Percentiles rank a stretch among this genome's conserved stretches.
phyloP scores from a whole-genome alignment of 2,888 invertebrate species.

The Dione vanillae region DNA sequence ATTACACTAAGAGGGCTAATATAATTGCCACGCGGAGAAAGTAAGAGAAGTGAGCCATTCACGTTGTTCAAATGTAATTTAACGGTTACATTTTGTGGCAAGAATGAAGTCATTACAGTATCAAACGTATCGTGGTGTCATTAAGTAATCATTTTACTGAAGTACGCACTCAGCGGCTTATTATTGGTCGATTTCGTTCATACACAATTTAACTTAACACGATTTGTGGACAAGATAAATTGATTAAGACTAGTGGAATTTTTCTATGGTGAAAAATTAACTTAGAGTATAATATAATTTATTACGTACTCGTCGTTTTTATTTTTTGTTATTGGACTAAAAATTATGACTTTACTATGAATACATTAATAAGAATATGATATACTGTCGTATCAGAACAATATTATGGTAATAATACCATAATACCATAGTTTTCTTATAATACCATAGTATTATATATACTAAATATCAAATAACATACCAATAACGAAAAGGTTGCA shows the following conservation, averaged over 20 bases:
- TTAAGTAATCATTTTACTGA: constrained; percentile 51
- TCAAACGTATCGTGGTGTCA: constrained; percentile 54
- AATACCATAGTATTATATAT: no score
- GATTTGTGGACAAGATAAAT: constrained; percentile 12
- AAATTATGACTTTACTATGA: no score
- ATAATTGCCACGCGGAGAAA: constrained; percentile 38
- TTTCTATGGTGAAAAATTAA: background rate
- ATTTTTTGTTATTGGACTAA: no score
- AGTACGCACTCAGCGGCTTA: constrained; percentile 36
- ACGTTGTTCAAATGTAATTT: constrained; percentile 46
- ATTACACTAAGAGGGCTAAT: constrained; percentile 15
- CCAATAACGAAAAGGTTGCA: constrained; percentile 52
- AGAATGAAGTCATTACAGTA: constrained; percentile 54
- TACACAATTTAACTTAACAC: constrained; percentile 16
- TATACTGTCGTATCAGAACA: no score
- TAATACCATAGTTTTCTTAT: no score
- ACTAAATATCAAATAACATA: constrained; percentile 48
- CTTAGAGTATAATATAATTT: background rate
- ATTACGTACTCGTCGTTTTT: no score
- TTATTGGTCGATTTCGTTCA: constrained; percentile 39
- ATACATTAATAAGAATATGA: no score
- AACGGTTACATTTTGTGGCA: constrained; percentile 48
- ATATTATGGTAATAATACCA: no score
- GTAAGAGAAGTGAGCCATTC: constrained; percentile 38
- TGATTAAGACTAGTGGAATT: constrained; percentile 12